Percentiles rank a stretch among this genome's conserved stretches.
Evolutionary conservation across 2,113 vertebrate genomes (phyloP).

Genomic region (Nothoprocta pentlandii): DNA sequence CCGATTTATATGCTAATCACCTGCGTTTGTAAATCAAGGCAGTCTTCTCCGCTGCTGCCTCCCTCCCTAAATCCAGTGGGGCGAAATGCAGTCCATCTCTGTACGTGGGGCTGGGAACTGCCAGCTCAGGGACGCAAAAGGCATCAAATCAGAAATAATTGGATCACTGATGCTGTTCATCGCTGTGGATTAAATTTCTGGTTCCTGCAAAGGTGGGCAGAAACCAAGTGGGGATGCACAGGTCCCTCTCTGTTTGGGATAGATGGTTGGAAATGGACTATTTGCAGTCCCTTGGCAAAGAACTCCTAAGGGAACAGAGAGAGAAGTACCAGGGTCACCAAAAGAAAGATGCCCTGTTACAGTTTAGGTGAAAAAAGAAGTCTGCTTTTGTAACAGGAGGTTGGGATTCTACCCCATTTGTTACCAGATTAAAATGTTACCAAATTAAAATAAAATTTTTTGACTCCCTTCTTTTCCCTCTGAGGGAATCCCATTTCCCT

Average conservation of each 20-base stretch:
- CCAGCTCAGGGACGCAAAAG: background rate
- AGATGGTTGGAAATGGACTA: background rate
- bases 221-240: background rate
- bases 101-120: background rate
- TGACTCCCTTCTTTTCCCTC: background rate
- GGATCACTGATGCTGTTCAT: slow-evolving; percentile 53
- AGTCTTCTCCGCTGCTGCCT: background rate
- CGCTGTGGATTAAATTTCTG: slow-evolving; percentile 36
- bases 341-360: background rate
- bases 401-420: background rate
- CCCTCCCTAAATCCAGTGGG: background rate
- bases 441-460: background rate
- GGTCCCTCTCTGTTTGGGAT: background rate
- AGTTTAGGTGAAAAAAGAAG: background rate
- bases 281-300: background rate
- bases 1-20: slow-evolving; percentile 75
- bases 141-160: slow-evolving; percentile 60
- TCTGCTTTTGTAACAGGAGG: background rate
- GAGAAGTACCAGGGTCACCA: background rate
- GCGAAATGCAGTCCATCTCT: background rate
- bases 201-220: no score
- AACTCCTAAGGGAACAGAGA: background rate
- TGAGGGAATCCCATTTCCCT: accelerated
- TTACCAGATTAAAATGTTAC: background rate
- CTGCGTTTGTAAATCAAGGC: slow-evolving; percentile 58